These are phyloP conservation scores for Eilema caniola DNA, from an alignment of 2,888 invertebrate genomes.

Conservation along the genomic window DNA sequence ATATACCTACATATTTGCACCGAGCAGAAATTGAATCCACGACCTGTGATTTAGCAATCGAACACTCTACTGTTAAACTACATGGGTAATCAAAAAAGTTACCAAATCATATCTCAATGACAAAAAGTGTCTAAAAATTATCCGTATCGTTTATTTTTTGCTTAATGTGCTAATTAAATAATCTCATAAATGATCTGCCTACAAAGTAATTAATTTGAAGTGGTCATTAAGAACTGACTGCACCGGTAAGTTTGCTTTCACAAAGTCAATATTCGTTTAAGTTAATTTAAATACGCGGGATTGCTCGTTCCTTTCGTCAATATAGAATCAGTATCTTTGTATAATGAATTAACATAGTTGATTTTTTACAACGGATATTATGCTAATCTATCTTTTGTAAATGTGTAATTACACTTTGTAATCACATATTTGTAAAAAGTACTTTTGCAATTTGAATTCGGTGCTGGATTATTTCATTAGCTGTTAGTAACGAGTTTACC, in stretches of 20 bases:
- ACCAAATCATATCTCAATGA: no score
- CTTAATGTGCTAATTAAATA: not conserved
- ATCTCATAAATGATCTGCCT: not conserved
- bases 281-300: constrained; percentile 45
- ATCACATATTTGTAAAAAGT: no score
- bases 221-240: constrained; percentile 47
- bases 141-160: not conserved
- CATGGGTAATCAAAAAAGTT: no score
- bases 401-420: no score
- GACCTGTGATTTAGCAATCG: no score
- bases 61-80: no score
- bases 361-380: not conserved
- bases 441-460: no score
- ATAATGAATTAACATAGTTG: constrained; percentile 23
- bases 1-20: no score
- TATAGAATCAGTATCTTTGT: constrained; percentile 31
- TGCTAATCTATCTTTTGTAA: not conserved
- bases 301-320: constrained; percentile 2
- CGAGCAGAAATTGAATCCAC: no score
- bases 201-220: not conserved
- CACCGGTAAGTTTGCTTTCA: constrained; percentile 66
- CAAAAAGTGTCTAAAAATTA: not conserved
- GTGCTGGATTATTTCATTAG: no score
- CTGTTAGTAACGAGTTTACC: no score
- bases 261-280: constrained; percentile 72